Base-by-base conservation (phyloP, 1,140 invertebrate species). In the Neotoxoptera formosana region DNA sequence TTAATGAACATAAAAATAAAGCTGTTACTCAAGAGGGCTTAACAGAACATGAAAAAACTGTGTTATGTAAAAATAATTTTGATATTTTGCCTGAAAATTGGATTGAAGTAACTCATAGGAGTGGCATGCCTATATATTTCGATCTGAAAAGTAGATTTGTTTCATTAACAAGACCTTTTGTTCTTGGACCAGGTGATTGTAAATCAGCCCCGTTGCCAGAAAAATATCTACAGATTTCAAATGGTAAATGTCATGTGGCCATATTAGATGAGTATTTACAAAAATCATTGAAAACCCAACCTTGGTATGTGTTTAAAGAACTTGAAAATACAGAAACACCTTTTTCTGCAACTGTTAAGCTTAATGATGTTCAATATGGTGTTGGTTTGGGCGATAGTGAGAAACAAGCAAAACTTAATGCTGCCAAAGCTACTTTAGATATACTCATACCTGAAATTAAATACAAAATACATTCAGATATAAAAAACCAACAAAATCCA, bases 211-310 rank as follows among this genome's bases (percentile, higher is more conserved):
- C 99, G 25, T 95, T 99, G 34, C 98, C 98, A 95, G 98, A 97
- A 94, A 97, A 98, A 95, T 98, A 98, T 97, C 97, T 98, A 93
- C 98, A 98, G 97, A 98, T 98, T 96, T 98, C 98, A 36, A 97
- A 98, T 95, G 98, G 98, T 23, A 98, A 98, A 95, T 98, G 97
- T 94, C 98, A 98, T 95, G 97, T 99, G 25, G 99, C 98, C 95
- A 99, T 99, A 95, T 96, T 99, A 91, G 98, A 99, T 95, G 98
- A 99, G 95, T 99, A 99, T 96, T 98, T 99, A 47, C 98, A 99
- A 94, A 98, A 99, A 95, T 98, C 98, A 23, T 95, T 99, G 92
- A 98, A 98, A 95, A 98, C 98, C 93, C 98, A 99, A 94, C 98
- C 98, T 7, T 97, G 97, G 20, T 99, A 99, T 95, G 96, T 97